Base-by-base conservation (phyloP, 1,140 invertebrate genomes). In the Epicauta chinensis region DNA sequence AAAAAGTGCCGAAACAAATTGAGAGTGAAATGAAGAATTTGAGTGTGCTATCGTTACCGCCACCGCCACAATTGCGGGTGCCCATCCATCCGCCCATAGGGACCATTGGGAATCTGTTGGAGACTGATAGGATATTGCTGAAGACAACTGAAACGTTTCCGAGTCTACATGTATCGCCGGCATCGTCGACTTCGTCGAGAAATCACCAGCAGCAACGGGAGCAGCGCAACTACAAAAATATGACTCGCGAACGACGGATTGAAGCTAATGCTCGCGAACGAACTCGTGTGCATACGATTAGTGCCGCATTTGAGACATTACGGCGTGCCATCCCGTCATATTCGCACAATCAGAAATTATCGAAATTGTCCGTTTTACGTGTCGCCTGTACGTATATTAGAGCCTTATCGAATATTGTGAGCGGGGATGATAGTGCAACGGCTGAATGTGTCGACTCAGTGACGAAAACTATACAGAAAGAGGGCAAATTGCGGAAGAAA, bases 251-350 rank as follows among this genome's bases (percentile, higher is more conserved):
- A 64, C 76, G 92, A 53, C 73, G 92, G 23, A 93, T 95, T 61
- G 92, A 97, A 70, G 93, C 93, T 0, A 97, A 97, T 63, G 93
- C 92, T 0, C 76, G 93, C 1, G 93, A 97, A 70, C 73, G 93
- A 30, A 93, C 92, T 6, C 75, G 93, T 35, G 93, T 97, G 1
- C 93, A 97, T 69, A 95, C 92, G 0, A 96, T 97, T 53, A 93
- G 91, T 65, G 92, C 92, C 0, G 92, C 92, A 0, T 97, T 95
- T 70, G 92, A 97, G 46, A 93, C 87, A 0, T 73, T 97, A 1
- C 77, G 92, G 30, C 77, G 77, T 31, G 78, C 91, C 0, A 84
- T 97, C 10, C 93, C 93, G 0, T 83, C 91, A 0, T 95, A 94
- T 65, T 92, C 91, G 3, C 87, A 92, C 69, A 91, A 91, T 65